A percentile compares a stretch with the other conserved stretches of the same genome.
phyloP scores from a whole-genome alignment of 1,140 invertebrate genomes.

The Stegodyphus dumicola region DNA sequence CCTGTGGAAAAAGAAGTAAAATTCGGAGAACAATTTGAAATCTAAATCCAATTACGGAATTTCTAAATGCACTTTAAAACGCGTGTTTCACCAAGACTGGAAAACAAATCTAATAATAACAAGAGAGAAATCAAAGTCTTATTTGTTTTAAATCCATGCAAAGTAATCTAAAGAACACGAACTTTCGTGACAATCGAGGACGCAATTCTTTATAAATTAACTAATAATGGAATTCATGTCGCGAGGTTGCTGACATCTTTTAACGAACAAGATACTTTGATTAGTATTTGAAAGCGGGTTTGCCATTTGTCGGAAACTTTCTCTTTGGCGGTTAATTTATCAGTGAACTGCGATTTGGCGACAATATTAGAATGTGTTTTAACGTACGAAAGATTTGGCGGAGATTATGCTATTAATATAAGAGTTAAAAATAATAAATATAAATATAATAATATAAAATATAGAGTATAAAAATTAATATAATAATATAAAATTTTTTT shows the following conservation, averaged over 20 bases:
- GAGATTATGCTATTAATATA: no score
- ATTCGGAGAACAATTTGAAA: conserved; percentile 36
- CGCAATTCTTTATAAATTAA: conserved; percentile 55
- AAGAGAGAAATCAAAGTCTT: conserved; percentile 8
- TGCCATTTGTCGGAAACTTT: no score
- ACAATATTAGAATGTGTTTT: no score
- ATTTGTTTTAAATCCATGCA: conserved; percentile 38
- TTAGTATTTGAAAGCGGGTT: conserved; percentile 50
- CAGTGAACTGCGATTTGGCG: no score
- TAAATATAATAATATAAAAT: no score
- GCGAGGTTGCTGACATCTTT: conserved; percentile 43
- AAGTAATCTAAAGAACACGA: conserved; percentile 58
- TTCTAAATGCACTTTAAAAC: conserved; percentile 35
- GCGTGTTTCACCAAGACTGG: conserved; percentile 17
- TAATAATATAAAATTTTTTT: no score
- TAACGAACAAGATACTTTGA: conserved; percentile 58
- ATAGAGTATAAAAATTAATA: no score
- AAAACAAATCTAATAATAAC: conserved; percentile 26
- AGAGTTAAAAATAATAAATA: no score
- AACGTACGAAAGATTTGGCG: no score
- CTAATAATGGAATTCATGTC: conserved; percentile 57
- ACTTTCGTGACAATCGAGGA: conserved; percentile 43
- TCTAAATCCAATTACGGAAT: conserved; percentile 53
- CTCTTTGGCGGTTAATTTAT: no score
- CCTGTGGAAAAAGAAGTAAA: not conserved